Base-by-base conservation (phyloP, 2,797 vertebrate genomes). In the Pseudopleuronectes americanus region DNA sequence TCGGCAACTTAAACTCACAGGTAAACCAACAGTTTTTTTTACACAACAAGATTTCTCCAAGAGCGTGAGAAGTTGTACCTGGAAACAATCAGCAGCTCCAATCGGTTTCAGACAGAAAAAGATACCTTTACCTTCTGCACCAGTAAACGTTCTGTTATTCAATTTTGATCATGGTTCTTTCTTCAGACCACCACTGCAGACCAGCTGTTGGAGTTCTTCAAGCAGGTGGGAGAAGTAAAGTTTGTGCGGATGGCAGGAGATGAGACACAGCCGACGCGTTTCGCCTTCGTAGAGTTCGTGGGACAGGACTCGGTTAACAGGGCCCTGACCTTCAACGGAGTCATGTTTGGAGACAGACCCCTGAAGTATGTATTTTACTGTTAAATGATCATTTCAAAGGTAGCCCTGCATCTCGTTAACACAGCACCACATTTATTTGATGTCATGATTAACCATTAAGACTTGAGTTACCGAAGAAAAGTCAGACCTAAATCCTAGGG, bases 231-330 rank as follows among this genome's bases (percentile, higher is more conserved):
- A 68, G 97, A 99, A 59, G 98, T 99, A 2, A 97, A 98, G 92
- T 99, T 99, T 90, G 98, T 99, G 54, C 95, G 98, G 53, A 99
- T 99, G 98, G 98, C 98, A 1, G 98, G 98, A 64, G 98, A 99
- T 73, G 98, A 99, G 93, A 99, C 97, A 0, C 98, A 99, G 76
- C 97, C 98, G 36, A 99, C 98, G 0, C 92, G 98, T 26, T 99
- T 99, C 83, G 98, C 98, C 88, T 99, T 99, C 68, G 97, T 99
- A 43, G 97, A 99, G 92, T 99, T 99, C 82, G 93, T 97, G 21
- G 96, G 97, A 85, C 98, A 99, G 92, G 96, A 98, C 53, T 98
- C 96, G 3, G 97, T 99, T 38, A 87, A 94, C 84, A 92, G 97
- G 92, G 98, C 98, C 2, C 95, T 99, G 87, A 96, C 96, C 78